These are phyloP conservation scores for Crotophaga sulcirostris DNA, from an alignment of 2,113 vertebrate genomes.

Conservation along the genomic window DNA sequence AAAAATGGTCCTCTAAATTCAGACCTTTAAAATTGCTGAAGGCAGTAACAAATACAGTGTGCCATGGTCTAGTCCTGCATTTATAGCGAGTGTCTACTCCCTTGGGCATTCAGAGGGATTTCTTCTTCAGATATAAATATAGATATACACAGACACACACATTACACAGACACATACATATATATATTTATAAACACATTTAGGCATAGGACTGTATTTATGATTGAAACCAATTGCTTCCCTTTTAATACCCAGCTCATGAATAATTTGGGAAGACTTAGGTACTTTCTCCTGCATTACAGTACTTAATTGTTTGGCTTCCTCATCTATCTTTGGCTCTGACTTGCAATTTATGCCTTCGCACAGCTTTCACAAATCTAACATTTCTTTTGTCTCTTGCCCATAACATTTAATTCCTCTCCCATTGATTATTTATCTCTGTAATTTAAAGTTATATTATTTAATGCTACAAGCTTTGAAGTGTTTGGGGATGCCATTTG, in stretches of 20 bases:
- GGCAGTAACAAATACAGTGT: not conserved
- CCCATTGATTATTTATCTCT: slow-evolving; percentile 61
- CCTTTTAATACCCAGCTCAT: slow-evolving; percentile 50
- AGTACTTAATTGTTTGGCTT: slow-evolving; percentile 19
- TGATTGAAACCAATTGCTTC: slow-evolving; percentile 27
- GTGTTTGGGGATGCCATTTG: slow-evolving; percentile 41
- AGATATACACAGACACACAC: not conserved
- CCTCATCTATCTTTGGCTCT: slow-evolving; percentile 30
- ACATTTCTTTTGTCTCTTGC: slow-evolving; percentile 37
- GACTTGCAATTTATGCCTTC: slow-evolving; percentile 23
- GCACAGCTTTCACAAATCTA: slow-evolving; percentile 23
- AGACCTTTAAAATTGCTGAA: slow-evolving; percentile 14
- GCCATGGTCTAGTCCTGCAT: not conserved
- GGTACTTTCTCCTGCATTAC: slow-evolving; percentile 23
- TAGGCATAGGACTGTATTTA: not conserved
- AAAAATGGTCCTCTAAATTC: not conserved
- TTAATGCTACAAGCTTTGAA: slow-evolving; percentile 56
- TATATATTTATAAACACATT: not conserved
- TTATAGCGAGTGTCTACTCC: not conserved
- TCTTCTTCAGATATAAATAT: not conserved
- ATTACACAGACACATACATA: not conserved
- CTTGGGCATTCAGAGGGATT: not conserved
- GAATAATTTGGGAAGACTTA: slow-evolving; percentile 8
- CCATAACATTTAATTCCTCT: slow-evolving; percentile 51
- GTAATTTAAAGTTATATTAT: slow-evolving; percentile 54